Conservation (phyloP, 2,888 invertebrate genomes). For the Amaurobius ferox region DNA sequence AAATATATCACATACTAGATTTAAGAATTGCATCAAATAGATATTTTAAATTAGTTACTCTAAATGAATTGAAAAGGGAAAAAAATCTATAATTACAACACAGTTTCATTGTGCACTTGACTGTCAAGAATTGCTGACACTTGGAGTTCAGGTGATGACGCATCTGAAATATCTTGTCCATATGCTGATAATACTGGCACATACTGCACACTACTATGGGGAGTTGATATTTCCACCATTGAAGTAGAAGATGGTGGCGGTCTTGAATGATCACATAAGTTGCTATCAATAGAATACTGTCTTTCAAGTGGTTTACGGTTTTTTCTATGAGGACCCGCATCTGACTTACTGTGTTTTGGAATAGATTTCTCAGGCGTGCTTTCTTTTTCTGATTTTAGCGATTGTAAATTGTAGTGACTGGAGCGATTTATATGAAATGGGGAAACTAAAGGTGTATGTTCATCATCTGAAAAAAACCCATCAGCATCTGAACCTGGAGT, state of each 20-base stretch:
- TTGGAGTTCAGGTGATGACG: slow-evolving; percentile 43
- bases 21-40: too few relatives aligned
- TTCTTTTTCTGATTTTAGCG: slow-evolving; percentile 57
- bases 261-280: slow-evolving; percentile 53
- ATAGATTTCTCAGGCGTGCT: slow-evolving; percentile 66
- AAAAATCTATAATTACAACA: too few relatives aligned
- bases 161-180: slow-evolving; percentile 60
- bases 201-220: slow-evolving; percentile 19
- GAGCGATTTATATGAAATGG: slow-evolving; percentile 62
- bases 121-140: slow-evolving; percentile 34
- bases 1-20: too few relatives aligned
- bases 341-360: slow-evolving; percentile 56
- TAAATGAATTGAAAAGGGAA: too few relatives aligned
- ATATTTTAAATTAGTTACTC: too few relatives aligned
- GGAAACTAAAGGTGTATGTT: slow-evolving; percentile 71
- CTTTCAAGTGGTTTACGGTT: slow-evolving; percentile 43
- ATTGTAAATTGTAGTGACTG: slow-evolving; percentile 65
- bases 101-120: slow-evolving; percentile 64
- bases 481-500: slow-evolving; percentile 56
- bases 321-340: slow-evolving; percentile 36
- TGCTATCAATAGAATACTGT: slow-evolving; percentile 65
- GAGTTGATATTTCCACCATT: slow-evolving; percentile 60
- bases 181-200: slow-evolving; percentile 52
- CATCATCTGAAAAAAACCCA: slow-evolving; percentile 67
- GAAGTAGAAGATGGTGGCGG: slow-evolving; percentile 61